phyloP scores from a whole-genome alignment of 2,797 vertebrate species.

The Taenioides sp. region DNA sequence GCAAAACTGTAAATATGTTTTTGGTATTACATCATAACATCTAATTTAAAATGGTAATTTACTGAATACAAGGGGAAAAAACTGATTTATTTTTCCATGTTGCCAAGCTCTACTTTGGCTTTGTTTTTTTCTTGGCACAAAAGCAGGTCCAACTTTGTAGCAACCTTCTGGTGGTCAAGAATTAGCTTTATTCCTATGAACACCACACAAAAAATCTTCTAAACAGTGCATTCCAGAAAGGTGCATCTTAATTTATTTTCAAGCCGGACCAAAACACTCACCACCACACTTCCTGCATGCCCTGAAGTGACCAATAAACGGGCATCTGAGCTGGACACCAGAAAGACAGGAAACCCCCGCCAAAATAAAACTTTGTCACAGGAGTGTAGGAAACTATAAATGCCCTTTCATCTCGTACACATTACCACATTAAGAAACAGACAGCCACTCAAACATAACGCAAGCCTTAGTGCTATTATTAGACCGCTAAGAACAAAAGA shows the following conservation, averaged over 20 bases:
- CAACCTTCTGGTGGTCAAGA: not conserved
- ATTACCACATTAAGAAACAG: constrained; percentile 51
- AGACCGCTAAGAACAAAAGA: constrained; percentile 84
- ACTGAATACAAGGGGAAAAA: no score
- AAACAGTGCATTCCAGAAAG: constrained; percentile 11
- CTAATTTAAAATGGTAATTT: no score
- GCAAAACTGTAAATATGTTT: no score
- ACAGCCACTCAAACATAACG: constrained; percentile 53
- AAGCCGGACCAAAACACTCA: not conserved
- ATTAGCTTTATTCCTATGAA: not conserved
- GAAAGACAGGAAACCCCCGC: constrained; percentile 89
- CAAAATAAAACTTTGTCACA: constrained; percentile 86
- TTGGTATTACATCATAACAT: no score
- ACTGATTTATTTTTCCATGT: no score
- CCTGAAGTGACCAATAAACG: constrained; percentile 22
- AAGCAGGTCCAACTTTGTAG: not conserved
- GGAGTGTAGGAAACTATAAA: constrained; percentile 86
- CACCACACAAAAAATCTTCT: not conserved
- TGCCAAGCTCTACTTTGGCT: not conserved
- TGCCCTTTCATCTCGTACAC: constrained; percentile 73
- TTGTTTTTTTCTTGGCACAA: not conserved
- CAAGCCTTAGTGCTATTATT: constrained; percentile 84
- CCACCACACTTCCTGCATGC: constrained; percentile 11
- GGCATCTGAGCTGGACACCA: constrained; percentile 30
- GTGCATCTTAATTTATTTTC: not conserved